These are phyloP conservation scores for Acronicta aceris DNA, from an alignment of 2,888 invertebrate genomes.

Conservation along the genomic window DNA sequence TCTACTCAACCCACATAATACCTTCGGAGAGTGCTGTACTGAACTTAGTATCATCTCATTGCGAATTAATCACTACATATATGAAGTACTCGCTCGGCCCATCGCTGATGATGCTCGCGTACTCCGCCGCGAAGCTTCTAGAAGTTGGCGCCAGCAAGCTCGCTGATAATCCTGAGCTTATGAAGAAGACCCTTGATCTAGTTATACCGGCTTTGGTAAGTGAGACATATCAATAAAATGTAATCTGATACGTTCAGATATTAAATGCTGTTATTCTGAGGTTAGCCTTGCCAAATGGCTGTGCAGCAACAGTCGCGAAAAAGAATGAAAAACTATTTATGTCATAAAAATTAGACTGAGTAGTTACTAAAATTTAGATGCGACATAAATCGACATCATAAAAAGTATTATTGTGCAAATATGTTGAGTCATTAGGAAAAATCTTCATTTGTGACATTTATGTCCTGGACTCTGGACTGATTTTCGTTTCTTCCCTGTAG, in stretches of 20 bases:
- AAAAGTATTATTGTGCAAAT: too few relatives aligned
- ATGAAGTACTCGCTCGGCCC: constrained; percentile 79
- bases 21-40: constrained; percentile 95
- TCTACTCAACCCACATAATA: constrained; percentile 93
- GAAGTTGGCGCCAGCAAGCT: constrained; percentile 79
- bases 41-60: constrained; percentile 90
- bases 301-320: too few relatives aligned
- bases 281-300: too few relatives aligned
- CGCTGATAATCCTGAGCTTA: constrained; percentile 90
- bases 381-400: too few relatives aligned
- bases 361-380: too few relatives aligned
- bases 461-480: too few relatives aligned
- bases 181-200: constrained; percentile 91
- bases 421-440: too few relatives aligned
- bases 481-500: too few relatives aligned
- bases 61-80: constrained; percentile 81
- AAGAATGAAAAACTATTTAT: too few relatives aligned
- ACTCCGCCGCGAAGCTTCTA: constrained; percentile 81
- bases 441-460: too few relatives aligned
- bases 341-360: too few relatives aligned
- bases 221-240: constrained; percentile 14
- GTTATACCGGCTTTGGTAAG: constrained; percentile 92
- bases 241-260: too few relatives aligned
- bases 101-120: constrained; percentile 83
- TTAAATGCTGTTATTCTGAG: not conserved